Conservation (phyloP, 2,113 vertebrate genomes). For the Nansenia antarctica region DNA sequence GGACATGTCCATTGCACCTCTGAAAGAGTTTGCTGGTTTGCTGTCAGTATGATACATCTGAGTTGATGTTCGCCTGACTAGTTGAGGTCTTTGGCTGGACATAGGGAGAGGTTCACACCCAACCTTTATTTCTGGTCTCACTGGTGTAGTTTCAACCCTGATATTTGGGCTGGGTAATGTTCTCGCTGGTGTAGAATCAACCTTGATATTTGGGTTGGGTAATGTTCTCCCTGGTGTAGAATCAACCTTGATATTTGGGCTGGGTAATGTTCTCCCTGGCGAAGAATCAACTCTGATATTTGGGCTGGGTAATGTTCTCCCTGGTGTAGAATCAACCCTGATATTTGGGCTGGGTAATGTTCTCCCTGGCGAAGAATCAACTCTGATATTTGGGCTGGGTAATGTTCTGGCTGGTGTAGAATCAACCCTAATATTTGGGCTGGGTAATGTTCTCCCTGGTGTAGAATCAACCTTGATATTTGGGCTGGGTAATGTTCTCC, state of each 20-base stretch:
- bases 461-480: too few species aligned
- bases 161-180: conserved; percentile 23
- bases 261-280: too few species aligned
- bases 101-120: neutral
- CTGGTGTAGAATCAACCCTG: too few species aligned
- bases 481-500: conserved; percentile 25
- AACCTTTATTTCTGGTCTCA: conserved; percentile 11
- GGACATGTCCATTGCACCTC: conserved; percentile 64
- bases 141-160: too few species aligned
- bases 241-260: neutral
- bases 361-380: conserved; percentile 33
- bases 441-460: conserved; percentile 29
- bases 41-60: conserved; percentile 41
- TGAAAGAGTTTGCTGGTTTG: conserved; percentile 61
- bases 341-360: conserved; percentile 23
- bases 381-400: conserved; percentile 6
- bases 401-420: conserved; percentile 31
- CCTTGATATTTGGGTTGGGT: too few species aligned
- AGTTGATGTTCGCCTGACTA: neutral
- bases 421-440: too few species aligned
- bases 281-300: too few species aligned
- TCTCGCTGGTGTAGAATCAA: conserved; percentile 32
- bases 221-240: neutral
- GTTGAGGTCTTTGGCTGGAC: conserved; percentile 1
- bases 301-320: neutral